Base-by-base conservation (phyloP, 2,113 vertebrate genomes). In the Thalassoma bifasciatum region DNA sequence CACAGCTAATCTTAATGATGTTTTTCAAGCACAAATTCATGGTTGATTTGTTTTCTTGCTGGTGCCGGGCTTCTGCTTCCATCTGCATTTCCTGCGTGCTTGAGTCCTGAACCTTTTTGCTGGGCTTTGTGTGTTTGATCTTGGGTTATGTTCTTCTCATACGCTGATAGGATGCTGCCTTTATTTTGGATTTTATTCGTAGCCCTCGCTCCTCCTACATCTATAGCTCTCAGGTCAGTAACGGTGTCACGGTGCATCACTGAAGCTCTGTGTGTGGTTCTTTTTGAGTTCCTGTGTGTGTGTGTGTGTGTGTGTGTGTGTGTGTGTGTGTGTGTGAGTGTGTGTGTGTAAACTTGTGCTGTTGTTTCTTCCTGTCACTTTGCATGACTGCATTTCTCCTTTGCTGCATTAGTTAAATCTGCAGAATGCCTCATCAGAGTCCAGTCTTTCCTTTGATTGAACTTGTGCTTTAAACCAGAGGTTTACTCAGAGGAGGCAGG, bases 141-240 rank as follows among this genome's bases (percentile, higher is more conserved):
- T 66, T 78, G 81, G 75, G 47, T 77, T 64, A 22, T 79, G 80
- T 78, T 80, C 81, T 90, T 84, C 87, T 85, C 90, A 80, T 70
- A 46, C 79, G 83, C 89, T 90, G 84, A 90, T 89, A 94, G 94
- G 94, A 94, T 1, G 67, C 94, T 81, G 92, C 89, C 90, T 92
- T 94, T 93, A 93, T 95, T 94, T 90, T 94, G 92, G 93, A 94
- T 95, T 98, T 96, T 96, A 97, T 97, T 90, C 95, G 96, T 92
- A 99, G 96, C 91, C 96, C 97, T 57, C 95, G 95, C 67, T 92
- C 95, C 85, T 93, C 95, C 61, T 94, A 95, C 64, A 30, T 94
- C 92, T 95, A 93, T 95, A 92, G 94, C 90, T 89, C 94, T 23
- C 97, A 97, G 97, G 96, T 98, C 89, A 97, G 96, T 97, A 58